Percentiles rank a stretch among this genome's conserved stretches.
These are phyloP conservation scores for Nemoura dubitans DNA, from an alignment of 2,888 invertebrate species.

Conservation along the genomic window DNA sequence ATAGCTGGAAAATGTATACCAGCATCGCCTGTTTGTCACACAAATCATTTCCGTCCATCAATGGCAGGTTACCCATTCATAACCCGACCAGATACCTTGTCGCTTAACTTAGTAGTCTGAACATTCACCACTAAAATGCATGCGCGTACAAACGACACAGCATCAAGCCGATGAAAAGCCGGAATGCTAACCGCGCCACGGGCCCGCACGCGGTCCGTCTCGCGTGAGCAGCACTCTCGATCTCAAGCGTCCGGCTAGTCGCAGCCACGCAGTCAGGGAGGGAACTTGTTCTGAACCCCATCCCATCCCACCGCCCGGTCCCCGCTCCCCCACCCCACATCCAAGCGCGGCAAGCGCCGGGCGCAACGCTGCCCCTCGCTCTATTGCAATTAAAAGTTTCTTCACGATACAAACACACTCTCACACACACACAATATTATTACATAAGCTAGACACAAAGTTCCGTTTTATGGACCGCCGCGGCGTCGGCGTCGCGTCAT, in stretches of 20 bases:
- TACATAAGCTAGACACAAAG: neutral
- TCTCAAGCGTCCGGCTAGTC: neutral
- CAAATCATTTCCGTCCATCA: too few species aligned
- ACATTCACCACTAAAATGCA: too few species aligned
- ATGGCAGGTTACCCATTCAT: too few species aligned
- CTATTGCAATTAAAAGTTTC: conserved; percentile 43
- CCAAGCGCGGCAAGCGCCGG: conserved; percentile 40
- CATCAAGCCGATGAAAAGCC: too few species aligned
- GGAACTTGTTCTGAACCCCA: neutral
- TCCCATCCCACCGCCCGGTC: conserved; percentile 20
- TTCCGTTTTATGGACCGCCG: neutral
- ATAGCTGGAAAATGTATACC: too few species aligned
- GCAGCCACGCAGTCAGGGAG: neutral
- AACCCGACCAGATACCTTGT: too few species aligned
- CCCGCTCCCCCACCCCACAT: conserved; percentile 37
- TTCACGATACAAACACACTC: neutral
- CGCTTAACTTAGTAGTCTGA: too few species aligned
- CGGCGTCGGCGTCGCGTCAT: neutral
- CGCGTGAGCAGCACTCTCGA: conserved; percentile 13
- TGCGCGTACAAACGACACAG: too few species aligned
- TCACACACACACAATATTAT: neutral
- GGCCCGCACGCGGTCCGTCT: neutral
- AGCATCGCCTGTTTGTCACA: too few species aligned
- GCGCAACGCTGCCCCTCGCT: conserved; percentile 44
- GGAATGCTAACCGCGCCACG: neutral